Base-by-base conservation (phyloP, 2,797 vertebrate genomes). In the Gephyroberyx darwinii region DNA sequence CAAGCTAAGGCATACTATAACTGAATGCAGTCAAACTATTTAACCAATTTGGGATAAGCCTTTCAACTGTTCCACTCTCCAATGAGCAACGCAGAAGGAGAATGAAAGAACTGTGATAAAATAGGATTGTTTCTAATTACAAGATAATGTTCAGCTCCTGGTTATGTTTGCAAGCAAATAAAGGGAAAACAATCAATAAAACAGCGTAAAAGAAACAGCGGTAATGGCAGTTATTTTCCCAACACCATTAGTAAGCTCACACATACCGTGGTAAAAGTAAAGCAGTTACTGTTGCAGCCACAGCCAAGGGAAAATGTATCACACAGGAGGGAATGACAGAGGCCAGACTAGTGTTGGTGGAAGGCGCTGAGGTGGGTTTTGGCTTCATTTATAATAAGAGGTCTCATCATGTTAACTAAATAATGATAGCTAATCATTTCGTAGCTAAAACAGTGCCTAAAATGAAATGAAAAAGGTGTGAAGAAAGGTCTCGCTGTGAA, bases 251-350 rank as follows among this genome's bases (percentile, higher is more conserved):
- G 72, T 57, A 58, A 71, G 57, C 37, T 33, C 59, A 20, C 45
- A 22, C 50, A 71, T 16, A 22, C 14, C 19, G 65, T 0, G 47
- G 26, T 58, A 57, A 69, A 77, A 19, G 45, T 52, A 39, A 77
- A 63, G 54, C 0, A 1, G 39, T 62, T 43, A 57, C 17, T 54
- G 37, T 13, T 66, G 12, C 16, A 37, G 50, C 9, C 8, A n/a
- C 22, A 67, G 10, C 0, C 39, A 13, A 41, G 12, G n/a, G 54
- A 69, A 75, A 74, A 68, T 16, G 48, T 26, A 71, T 47, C 17
- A 61, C 47, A 52, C 13, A 16, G 19, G 10, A 69, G 7, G 41
- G 33, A 19, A 51, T 30, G 20, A 57, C 1, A 1, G 57, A 69
- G 9, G 2, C 2, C 3, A 39, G 19, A 31, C 0, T 0, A 45